Conservation (phyloP, 2,888 invertebrate species). For the Tachina grossa region DNA sequence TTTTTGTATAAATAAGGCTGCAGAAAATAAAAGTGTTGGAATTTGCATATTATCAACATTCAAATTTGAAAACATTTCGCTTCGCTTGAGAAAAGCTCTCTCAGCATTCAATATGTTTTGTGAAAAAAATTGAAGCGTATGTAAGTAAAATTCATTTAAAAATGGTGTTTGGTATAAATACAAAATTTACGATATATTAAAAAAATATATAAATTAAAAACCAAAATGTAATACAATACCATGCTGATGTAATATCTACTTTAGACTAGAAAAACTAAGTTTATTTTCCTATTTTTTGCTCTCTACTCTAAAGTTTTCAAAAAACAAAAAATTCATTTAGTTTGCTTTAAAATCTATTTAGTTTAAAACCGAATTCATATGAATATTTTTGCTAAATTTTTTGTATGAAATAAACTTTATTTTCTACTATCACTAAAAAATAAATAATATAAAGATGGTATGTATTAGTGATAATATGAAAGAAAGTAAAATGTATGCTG, state of each 20-base stretch:
- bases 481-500: too few relatives aligned
- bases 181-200: slow-evolving; percentile 12
- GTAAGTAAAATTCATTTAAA: slow-evolving; percentile 2
- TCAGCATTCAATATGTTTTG: background rate
- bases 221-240: slow-evolving; percentile 21
- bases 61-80: too few relatives aligned
- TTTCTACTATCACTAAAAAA: too few relatives aligned
- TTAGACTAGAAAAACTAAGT: slow-evolving; percentile 14
- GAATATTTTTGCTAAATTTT: too few relatives aligned
- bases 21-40: too few relatives aligned
- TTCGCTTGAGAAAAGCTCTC: background rate
- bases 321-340: slow-evolving; percentile 11
- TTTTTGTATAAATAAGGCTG: too few relatives aligned
- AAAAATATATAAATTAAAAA: background rate
- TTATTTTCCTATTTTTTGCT: slow-evolving; percentile 8
- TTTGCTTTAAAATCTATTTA: slow-evolving; percentile 6
- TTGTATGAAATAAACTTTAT: too few relatives aligned
- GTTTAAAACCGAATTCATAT: background rate
- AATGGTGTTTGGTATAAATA: slow-evolving; percentile 43
- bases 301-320: slow-evolving; percentile 14
- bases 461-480: too few relatives aligned
- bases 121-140: background rate
- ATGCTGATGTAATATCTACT: background rate
- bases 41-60: too few relatives aligned
- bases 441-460: too few relatives aligned